These are phyloP conservation scores for Drosophila recens DNA, from an alignment of 2,888 invertebrate species.

Conservation along the genomic window DNA sequence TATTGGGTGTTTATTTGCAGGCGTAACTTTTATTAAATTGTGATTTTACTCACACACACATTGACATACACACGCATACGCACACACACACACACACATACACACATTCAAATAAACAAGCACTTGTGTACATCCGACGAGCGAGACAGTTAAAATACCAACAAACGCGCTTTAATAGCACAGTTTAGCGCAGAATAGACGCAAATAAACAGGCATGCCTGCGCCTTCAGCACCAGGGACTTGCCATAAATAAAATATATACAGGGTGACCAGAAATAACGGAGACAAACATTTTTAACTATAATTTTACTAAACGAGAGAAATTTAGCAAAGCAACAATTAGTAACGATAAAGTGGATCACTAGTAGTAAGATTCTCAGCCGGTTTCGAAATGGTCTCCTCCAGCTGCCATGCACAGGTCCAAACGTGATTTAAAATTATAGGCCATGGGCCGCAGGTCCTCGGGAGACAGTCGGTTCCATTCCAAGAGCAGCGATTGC, in stretches of 20 bases:
- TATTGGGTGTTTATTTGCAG: constrained; percentile 74
- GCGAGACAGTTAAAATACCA: constrained; percentile 72
- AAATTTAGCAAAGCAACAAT: too few species aligned
- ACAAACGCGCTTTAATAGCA: constrained; percentile 79
- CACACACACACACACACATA: constrained; percentile 9
- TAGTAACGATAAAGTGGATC: too few species aligned
- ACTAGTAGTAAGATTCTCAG: too few species aligned
- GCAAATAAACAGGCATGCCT: constrained; percentile 76
- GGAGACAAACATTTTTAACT: too few species aligned
- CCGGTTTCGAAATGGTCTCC: too few species aligned
- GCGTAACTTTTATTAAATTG: constrained; percentile 80
- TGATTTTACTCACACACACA: constrained; percentile 63
- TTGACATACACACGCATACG: not conserved
- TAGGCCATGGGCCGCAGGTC: too few species aligned
- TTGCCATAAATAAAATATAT: constrained; percentile 59
- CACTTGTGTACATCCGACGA: constrained; percentile 54
- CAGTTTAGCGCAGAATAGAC: constrained; percentile 81
- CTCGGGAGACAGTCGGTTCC: too few species aligned
- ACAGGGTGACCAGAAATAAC: too few species aligned
- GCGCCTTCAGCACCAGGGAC: constrained; percentile 63
- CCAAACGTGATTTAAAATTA: too few species aligned
- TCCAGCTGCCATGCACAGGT: too few species aligned
- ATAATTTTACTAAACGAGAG: too few species aligned
- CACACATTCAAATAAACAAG: constrained; percentile 18
- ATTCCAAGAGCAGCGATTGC: too few species aligned